These are phyloP conservation scores for Leptoteleia sp. DNA, from an alignment of 1,140 invertebrate species.

Conservation along the genomic window DNA sequence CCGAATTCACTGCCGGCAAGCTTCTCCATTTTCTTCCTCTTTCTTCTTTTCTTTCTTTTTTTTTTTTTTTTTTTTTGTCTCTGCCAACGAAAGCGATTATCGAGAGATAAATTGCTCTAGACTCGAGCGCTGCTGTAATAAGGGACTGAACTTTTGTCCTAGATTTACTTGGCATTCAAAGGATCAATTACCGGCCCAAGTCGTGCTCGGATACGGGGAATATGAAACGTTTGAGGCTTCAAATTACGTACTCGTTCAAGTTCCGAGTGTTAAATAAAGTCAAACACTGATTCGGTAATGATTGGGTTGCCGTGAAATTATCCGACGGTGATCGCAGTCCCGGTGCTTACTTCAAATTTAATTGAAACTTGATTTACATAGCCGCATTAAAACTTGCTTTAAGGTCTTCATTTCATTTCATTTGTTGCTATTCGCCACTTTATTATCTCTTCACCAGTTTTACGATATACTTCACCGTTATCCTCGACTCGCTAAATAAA, in stretches of 20 bases:
- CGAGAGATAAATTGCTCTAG: slow-evolving; percentile 26
- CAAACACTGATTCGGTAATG: slow-evolving; percentile 45
- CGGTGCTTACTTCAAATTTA: slow-evolving; percentile 17
- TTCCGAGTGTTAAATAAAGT: slow-evolving; percentile 45
- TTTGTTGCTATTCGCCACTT: slow-evolving; percentile 21
- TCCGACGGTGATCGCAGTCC: slow-evolving; percentile 19
- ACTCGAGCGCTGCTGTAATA: neutral
- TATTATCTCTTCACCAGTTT: slow-evolving; percentile 28
- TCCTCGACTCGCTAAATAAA: neutral
- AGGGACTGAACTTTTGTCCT: slow-evolving; percentile 43
- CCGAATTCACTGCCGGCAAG: too few relatives aligned
- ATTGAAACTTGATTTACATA: slow-evolving; percentile 35
- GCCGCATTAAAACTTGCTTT: slow-evolving; percentile 11
- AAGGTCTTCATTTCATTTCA: slow-evolving; percentile 23
- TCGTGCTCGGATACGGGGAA: neutral
- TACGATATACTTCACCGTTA: slow-evolving; percentile 16
- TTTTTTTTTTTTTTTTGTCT: too few relatives aligned
- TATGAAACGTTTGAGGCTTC: slow-evolving; percentile 31
- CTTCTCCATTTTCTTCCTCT: too few relatives aligned
- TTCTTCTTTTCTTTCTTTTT: too few relatives aligned
- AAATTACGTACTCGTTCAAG: slow-evolving; percentile 34
- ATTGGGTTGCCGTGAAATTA: slow-evolving; percentile 40
- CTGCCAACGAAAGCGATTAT: slow-evolving; percentile 23
- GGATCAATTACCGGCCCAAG: slow-evolving; percentile 31
- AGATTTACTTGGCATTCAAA: slow-evolving; percentile 30